These are phyloP conservation scores for Cephus rjabovi DNA, from an alignment of 2,888 invertebrate genomes.

Conservation along the genomic window DNA sequence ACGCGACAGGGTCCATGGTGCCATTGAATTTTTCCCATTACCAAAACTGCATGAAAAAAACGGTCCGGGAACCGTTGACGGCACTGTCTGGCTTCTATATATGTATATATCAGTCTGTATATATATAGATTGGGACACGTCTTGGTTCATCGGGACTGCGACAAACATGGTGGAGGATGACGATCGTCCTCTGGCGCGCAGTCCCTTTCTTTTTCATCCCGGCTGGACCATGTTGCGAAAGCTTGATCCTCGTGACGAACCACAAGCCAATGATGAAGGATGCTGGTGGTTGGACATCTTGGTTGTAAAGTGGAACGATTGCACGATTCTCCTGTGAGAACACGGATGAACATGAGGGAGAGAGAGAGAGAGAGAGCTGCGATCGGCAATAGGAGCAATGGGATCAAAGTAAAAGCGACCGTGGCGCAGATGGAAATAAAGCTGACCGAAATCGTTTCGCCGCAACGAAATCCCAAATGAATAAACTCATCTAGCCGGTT, in stretches of 20 bases:
- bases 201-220: not conserved
- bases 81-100: not conserved
- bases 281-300: not conserved
- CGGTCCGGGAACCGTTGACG: slow-evolving; percentile 10
- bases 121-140: slow-evolving; percentile 7
- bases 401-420: not conserved
- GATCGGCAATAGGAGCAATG: slow-evolving; percentile 7
- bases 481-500: not conserved
- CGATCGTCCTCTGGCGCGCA: not conserved
- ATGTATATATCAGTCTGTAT: not conserved
- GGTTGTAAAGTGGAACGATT: not conserved
- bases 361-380: slow-evolving; percentile 20
- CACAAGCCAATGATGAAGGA: not conserved
- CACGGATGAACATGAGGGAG: not conserved
- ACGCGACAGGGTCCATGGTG: slow-evolving; percentile 15
- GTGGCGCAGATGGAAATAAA: not conserved
- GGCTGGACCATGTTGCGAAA: not conserved
- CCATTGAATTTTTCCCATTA: not conserved
- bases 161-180: not conserved
- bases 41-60: not conserved
- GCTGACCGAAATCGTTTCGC: slow-evolving; percentile 1
- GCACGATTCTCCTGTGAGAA: not conserved
- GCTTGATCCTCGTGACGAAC: not conserved
- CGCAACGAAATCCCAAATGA: not conserved
- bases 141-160: slow-evolving; percentile 8